phyloP scores from a whole-genome alignment of 2,797 vertebrate genomes.

The Rhinoraja longicauda region DNA sequence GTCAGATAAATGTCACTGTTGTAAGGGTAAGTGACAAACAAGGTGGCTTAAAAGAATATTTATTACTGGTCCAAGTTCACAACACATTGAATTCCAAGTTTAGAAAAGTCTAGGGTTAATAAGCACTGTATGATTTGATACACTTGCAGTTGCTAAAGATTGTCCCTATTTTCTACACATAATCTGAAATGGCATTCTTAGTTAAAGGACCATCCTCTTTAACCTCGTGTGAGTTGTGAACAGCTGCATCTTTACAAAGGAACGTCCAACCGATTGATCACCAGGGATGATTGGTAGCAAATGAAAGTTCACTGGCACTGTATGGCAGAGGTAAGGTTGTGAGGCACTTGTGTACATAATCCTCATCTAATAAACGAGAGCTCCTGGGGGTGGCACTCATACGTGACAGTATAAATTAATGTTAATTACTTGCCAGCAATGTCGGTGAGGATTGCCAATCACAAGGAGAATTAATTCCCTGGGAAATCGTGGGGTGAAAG shows the following conservation, averaged over 20 bases:
- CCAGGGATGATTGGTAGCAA: neutral
- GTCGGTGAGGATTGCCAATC: neutral
- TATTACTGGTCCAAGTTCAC: neutral
- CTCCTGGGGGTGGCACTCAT: neutral
- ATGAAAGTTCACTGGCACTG: neutral
- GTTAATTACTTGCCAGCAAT: neutral
- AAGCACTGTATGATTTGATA: neutral
- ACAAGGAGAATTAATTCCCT: neutral
- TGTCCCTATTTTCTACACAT: neutral
- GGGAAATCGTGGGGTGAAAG: neutral
- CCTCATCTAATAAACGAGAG: neutral
- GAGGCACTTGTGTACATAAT: neutral
- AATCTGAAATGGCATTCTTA: neutral
- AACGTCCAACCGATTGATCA: neutral
- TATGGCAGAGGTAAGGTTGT: neutral
- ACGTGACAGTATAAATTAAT: neutral
- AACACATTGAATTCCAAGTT: neutral
- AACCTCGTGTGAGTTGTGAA: neutral
- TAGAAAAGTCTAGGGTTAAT: neutral
- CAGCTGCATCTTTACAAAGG: neutral
- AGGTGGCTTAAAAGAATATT: neutral
- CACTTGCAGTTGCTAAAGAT: neutral
- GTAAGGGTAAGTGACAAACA: neutral
- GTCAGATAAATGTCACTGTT: no score
- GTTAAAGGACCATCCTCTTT: neutral